Evolutionary conservation across 2,797 vertebrate species (phyloP).

Genomic region (Calcarius lapponicus): DNA sequence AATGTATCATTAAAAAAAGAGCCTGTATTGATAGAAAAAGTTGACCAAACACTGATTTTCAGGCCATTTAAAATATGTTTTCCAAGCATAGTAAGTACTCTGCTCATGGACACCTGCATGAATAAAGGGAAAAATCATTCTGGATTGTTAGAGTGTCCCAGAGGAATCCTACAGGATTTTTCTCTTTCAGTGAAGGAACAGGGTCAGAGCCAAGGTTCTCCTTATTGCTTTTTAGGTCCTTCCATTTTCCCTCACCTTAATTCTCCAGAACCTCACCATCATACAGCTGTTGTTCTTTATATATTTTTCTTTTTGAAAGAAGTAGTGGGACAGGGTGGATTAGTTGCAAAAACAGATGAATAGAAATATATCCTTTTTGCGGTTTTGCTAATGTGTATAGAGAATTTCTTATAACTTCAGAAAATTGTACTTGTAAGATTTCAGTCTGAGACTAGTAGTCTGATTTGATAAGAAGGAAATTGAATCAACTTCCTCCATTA

Average conservation of each 20-base stretch:
- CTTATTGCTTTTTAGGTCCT: not conserved
- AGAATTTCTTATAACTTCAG: not conserved
- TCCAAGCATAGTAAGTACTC: not conserved
- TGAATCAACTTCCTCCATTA: not conserved
- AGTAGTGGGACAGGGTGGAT: not conserved
- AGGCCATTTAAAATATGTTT: not conserved
- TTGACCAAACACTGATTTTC: not conserved
- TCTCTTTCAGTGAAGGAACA: not conserved
- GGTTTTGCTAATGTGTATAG: not conserved
- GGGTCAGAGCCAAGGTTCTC: not conserved
- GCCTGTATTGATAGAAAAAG: not conserved
- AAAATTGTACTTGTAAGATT: not conserved
- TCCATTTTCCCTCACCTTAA: not conserved
- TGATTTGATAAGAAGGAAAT: not conserved
- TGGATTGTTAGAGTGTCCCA: not conserved
- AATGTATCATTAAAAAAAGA: not conserved
- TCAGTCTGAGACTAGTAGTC: not conserved
- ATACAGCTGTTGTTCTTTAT: not conserved
- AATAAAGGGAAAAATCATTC: not conserved
- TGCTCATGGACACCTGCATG: not conserved
- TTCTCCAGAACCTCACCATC: not conserved
- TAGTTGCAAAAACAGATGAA: not conserved
- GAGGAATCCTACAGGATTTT: not conserved
- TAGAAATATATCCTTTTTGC: not conserved
- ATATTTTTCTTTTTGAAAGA: not conserved